These are phyloP conservation scores for Sminthurides aquaticus DNA, from an alignment of 2,888 invertebrate species.

Conservation along the genomic window DNA sequence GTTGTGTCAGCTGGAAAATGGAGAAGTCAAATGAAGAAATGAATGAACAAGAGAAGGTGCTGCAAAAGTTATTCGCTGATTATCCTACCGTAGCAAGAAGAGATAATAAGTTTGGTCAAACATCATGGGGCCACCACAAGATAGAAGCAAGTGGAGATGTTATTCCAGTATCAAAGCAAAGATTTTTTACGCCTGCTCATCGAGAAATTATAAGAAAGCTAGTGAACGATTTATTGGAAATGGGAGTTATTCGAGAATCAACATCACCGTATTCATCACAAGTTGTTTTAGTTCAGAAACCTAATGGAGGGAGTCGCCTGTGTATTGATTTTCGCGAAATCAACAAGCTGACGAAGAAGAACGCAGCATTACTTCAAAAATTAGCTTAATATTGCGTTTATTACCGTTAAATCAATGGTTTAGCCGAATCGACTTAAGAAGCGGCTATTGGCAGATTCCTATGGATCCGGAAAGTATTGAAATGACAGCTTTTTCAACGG, in stretches of 20 bases:
- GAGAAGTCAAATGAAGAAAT: background rate
- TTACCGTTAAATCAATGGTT: conserved; percentile 12
- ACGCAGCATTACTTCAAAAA: conserved; percentile 16
- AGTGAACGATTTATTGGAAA: conserved; percentile 16
- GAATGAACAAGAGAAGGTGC: background rate
- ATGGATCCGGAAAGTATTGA: conserved; percentile 23
- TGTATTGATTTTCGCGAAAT: conserved; percentile 23
- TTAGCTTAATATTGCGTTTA: conserved; percentile 7
- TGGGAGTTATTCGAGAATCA: conserved; percentile 12
- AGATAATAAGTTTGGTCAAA: conserved; percentile 11
- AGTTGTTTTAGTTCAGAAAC: conserved; percentile 16
- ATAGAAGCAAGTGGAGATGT: conserved; percentile 9
- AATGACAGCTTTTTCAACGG: conserved; percentile 33
- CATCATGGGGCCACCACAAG: conserved; percentile 7
- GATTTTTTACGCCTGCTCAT: background rate
- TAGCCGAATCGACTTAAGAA: conserved; percentile 25
- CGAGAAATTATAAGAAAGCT: conserved; percentile 7
- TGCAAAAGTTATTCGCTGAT: conserved; percentile 1
- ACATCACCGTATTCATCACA: conserved; percentile 16
- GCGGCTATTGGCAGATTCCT: conserved; percentile 33
- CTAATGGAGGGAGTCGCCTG: conserved; percentile 9
- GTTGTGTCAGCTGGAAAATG: background rate
- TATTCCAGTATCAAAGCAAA: conserved; percentile 2
- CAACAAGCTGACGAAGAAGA: conserved; percentile 17
- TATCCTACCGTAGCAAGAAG: conserved; percentile 13